Evolutionary conservation across 64 coral and sea anemone species (phyloP).

Genomic region (Stichodactyla helianthus): DNA sequence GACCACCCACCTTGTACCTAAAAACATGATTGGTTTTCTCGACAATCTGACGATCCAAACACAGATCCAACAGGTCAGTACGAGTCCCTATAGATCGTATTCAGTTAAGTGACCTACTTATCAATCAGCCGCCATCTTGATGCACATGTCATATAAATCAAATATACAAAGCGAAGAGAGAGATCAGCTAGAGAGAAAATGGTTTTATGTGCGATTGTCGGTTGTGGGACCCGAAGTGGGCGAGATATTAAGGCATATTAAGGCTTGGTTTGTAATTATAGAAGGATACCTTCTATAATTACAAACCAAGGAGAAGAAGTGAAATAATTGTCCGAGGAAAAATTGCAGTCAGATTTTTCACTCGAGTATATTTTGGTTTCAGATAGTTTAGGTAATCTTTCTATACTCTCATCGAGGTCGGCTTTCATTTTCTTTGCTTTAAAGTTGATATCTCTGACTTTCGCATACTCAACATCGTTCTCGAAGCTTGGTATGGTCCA

Average conservation of each 20-base stretch:
- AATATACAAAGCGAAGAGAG: no score
- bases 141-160: no score
- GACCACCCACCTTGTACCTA: slow-evolving; percentile 67
- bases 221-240: slow-evolving; percentile 26
- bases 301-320: slow-evolving; percentile 30
- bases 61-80: slow-evolving; percentile 72
- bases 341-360: no score
- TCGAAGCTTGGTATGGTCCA: not conserved
- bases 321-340: slow-evolving; percentile 22
- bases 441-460: not conserved
- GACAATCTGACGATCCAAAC: slow-evolving; percentile 49
- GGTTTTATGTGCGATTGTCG: slow-evolving; percentile 26
- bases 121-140: not conserved
- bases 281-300: slow-evolving; percentile 22
- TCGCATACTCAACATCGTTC: not conserved
- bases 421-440: no score
- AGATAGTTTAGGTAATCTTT: no score
- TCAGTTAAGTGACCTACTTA: no score
- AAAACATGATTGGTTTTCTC: slow-evolving; percentile 70
- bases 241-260: slow-evolving; percentile 17
- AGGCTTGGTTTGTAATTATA: no score
- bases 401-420: not conserved
- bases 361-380: no score
- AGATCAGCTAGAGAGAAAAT: no score
- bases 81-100: slow-evolving; percentile 48